These are phyloP conservation scores for Amblyjoppa fuscipennis DNA, from an alignment of 2,888 invertebrate species.

Conservation along the genomic window DNA sequence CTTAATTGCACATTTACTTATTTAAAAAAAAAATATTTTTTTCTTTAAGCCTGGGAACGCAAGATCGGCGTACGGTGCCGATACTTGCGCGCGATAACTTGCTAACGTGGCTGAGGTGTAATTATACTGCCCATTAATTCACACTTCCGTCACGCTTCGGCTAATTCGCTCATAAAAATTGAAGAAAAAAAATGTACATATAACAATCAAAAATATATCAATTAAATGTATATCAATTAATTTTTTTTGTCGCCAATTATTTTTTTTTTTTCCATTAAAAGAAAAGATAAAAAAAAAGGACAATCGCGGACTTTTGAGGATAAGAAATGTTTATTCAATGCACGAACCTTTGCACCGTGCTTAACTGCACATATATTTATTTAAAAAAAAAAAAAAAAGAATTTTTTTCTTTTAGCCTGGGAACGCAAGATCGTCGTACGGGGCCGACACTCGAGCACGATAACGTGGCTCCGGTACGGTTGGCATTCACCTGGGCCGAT, in stretches of 20 bases:
- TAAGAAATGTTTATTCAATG: too few species aligned
- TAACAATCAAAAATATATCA: neutral
- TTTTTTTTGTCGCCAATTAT: too few species aligned
- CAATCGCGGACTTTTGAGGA: too few species aligned
- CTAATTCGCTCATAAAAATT: neutral
- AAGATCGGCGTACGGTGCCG: neutral
- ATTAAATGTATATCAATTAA: neutral
- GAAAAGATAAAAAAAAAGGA: too few species aligned
- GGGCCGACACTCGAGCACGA: constrained; percentile 23
- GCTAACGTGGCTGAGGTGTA: constrained; percentile 13
- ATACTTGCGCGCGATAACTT: constrained; percentile 38
- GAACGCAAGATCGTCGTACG: neutral
- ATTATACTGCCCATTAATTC: constrained; percentile 44
- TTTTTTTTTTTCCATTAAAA: too few species aligned
- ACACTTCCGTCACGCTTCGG: constrained; percentile 26
- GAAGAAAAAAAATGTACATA: neutral
- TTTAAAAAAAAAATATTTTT: too few species aligned
- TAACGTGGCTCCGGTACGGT: neutral
- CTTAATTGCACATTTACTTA: too few species aligned
- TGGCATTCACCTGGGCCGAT: constrained; percentile 35
- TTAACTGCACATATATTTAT: too few species aligned
- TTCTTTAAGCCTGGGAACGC: too few species aligned
- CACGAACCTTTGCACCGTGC: too few species aligned
- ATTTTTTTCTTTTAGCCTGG: too few species aligned
- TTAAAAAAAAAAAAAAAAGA: neutral